Conservation (phyloP, 2,797 vertebrate genomes). For the Taeniopygia guttata region DNA sequence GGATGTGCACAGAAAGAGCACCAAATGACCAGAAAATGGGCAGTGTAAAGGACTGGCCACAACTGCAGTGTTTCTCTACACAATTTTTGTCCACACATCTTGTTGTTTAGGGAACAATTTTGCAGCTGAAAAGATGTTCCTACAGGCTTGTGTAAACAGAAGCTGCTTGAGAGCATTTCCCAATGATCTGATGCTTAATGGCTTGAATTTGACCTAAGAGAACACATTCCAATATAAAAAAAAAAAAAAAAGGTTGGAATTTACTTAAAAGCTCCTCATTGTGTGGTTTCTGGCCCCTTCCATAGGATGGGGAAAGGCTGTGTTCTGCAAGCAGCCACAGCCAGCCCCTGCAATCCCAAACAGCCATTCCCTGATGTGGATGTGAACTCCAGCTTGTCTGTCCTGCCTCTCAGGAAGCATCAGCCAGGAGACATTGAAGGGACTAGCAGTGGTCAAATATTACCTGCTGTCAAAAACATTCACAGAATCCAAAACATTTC, state of each 20-base stretch:
- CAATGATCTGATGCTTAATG: neutral
- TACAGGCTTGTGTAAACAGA: neutral
- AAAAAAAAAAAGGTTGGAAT: neutral
- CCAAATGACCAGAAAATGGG: neutral
- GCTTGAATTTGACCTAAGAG: neutral
- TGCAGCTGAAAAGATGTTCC: neutral
- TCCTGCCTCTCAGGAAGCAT: neutral
- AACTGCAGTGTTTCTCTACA: neutral
- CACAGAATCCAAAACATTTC: neutral
- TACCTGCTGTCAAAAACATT: neutral
- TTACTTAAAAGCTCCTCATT: neutral
- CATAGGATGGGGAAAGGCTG: neutral
- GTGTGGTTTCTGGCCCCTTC: neutral
- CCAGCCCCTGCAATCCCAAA: neutral
- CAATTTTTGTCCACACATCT: neutral
- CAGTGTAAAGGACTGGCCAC: neutral
- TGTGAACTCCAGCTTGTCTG: neutral
- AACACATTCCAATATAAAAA: neutral
- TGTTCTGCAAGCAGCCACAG: neutral
- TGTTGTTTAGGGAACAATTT: neutral
- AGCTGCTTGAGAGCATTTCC: neutral
- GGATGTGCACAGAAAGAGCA: neutral
- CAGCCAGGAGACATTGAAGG: neutral
- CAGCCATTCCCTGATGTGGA: rapidly evolving
- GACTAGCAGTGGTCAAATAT: neutral